These are phyloP conservation scores for Steinernema scapterisci DNA, from an alignment of 2,888 invertebrate species.

Conservation along the genomic window DNA sequence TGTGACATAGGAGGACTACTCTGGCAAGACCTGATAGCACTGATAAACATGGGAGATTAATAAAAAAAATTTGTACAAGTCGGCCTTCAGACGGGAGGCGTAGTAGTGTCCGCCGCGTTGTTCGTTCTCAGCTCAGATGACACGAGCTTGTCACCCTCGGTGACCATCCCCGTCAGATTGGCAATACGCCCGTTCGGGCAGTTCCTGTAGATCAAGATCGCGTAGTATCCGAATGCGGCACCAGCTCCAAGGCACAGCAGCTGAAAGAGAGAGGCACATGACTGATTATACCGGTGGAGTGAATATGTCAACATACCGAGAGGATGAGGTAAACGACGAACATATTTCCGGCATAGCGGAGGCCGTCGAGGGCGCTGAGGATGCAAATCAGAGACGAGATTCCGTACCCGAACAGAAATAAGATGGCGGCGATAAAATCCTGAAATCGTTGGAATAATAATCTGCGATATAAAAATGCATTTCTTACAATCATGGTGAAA, in stretches of 20 bases:
- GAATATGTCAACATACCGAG: neutral
- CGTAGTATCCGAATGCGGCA: slow-evolving; percentile 10
- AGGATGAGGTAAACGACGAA: neutral
- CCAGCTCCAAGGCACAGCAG: neutral
- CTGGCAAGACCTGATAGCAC: no score
- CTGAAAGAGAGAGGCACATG: neutral
- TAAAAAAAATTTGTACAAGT: no score
- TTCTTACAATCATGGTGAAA: neutral
- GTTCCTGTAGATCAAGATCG: slow-evolving; percentile 9
- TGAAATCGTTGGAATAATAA: neutral
- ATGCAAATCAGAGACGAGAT: slow-evolving; percentile 17
- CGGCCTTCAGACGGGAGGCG: slow-evolving; percentile 3
- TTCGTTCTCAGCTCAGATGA: neutral
- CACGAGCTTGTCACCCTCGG: neutral
- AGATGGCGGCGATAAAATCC: neutral
- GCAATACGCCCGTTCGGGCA: slow-evolving; percentile 18
- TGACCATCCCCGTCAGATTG: slow-evolving; percentile 1
- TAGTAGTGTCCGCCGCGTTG: neutral
- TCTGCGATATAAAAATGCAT: neutral
- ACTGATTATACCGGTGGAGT: neutral
- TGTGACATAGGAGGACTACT: no score
- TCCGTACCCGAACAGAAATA: slow-evolving; percentile 16
- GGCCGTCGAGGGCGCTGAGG: neutral
- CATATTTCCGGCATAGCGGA: neutral
- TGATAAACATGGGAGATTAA: no score